Base-by-base conservation (phyloP, 2,113 vertebrate genomes). In the Solenodon paradoxus region DNA sequence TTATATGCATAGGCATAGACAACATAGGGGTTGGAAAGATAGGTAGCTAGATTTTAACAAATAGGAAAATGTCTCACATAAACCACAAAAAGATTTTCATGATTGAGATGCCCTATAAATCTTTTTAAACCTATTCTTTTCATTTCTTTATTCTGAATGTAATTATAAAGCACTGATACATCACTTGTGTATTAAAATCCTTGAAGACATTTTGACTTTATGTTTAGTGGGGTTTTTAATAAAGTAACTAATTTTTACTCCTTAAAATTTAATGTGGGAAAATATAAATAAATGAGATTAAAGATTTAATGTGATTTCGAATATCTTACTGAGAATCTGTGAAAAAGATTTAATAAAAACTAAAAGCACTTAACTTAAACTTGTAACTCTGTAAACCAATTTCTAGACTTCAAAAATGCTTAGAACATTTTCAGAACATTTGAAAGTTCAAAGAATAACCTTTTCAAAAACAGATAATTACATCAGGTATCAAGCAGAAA, bases 401-500 rank as follows among this genome's bases (percentile, higher is more conserved):
- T 82, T 91, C 77, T 42, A 82, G 92, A 95, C 47, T 92, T 95
- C 75, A 86, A 92, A 91, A 89, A 75, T 94, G 16, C 45, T 32
- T 77, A 53, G 2, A 55, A 32, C 6, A 40, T 74, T 87, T 94
- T 92, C 57, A 91, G 61, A 79, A 84, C 17, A 82, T 90, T 92
- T 95, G 85, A 93, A 95, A 93, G 19, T 83, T 87, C 64, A 90
- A 95, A 90, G 64, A 88, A 77, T 63, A 79, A 90, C 35, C 61
- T 95, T 91, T 92, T 55, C 19, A 61, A 63, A 93, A 68, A 66
- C 63, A 74, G 24, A 42, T 66, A 84, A 83, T 80, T 92, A 79
- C 17, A 61, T 75, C 78, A 78, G 3, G 0, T 90, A 71, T 59
- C 45, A 63, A 71, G 59, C 53, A 53, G 53, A 91, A 97, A 88